Evolutionary conservation across 2,888 invertebrate genomes (phyloP).

Genomic region (Coelopa pilipes): DNA sequence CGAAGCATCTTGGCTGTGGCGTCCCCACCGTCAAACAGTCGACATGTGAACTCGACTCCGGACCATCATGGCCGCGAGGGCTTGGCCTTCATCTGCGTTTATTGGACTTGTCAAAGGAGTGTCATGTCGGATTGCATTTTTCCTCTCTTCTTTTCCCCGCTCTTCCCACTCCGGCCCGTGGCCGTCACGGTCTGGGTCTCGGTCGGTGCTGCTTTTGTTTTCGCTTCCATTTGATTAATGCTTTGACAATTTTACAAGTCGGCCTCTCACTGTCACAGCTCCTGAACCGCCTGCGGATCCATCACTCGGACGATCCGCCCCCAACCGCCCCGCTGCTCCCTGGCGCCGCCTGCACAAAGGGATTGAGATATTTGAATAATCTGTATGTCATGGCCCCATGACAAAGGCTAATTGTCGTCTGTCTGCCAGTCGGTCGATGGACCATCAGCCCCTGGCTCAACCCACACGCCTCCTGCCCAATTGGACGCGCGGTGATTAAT

Average conservation of each 20-base stretch:
- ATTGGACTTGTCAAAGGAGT: constrained; percentile 24
- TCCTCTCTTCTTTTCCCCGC: not conserved
- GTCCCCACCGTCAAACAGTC: not conserved
- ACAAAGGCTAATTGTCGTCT: constrained; percentile 54
- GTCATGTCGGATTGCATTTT: constrained; percentile 30
- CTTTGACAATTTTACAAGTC: constrained; percentile 54
- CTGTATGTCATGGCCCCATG: constrained; percentile 54
- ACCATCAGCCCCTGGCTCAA: constrained; percentile 47
- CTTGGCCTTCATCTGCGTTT: constrained; percentile 25
- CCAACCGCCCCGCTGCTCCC: not conserved
- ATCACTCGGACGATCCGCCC: constrained; percentile 40
- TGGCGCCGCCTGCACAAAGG: constrained; percentile 43
- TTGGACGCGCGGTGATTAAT: constrained; percentile 52
- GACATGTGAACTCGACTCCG: not conserved
- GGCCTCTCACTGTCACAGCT: constrained; percentile 45
- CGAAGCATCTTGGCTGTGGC: not conserved
- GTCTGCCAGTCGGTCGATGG: constrained; percentile 10
- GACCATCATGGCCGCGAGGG: not conserved
- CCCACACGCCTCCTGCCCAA: constrained; percentile 52
- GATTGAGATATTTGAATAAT: constrained; percentile 55
- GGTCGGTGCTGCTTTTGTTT: constrained; percentile 2
- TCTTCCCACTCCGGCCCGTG: not conserved
- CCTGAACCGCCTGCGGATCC: constrained; percentile 42
- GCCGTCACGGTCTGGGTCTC: not conserved
- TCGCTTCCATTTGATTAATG: constrained; percentile 49